Evolutionary conservation across 1,140 invertebrate genomes (phyloP).

Genomic region (Brachionus paranguensis): DNA sequence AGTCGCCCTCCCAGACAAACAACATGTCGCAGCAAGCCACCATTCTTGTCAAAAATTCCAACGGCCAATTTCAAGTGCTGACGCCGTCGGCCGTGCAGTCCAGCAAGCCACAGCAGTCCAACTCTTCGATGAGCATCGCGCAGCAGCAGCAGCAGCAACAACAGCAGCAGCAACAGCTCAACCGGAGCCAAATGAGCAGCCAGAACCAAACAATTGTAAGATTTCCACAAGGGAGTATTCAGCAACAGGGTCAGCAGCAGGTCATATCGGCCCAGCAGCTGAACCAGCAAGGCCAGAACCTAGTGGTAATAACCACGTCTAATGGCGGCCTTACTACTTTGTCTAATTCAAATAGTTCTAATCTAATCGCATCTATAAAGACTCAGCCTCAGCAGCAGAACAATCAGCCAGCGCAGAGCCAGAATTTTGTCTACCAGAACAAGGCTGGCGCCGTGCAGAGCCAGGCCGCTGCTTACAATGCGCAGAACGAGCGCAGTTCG

Average conservation of each 20-base stretch:
- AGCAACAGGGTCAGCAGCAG: slow-evolving; percentile 4
- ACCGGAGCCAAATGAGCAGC: background rate
- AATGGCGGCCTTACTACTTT: background rate
- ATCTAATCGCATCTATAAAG: slow-evolving; percentile 21
- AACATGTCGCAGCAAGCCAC: background rate
- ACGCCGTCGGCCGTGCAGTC: background rate
- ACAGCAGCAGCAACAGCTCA: background rate
- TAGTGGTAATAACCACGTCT: slow-evolving; percentile 10
- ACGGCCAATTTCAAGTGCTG: slow-evolving; percentile 13
- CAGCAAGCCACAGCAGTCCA: background rate
- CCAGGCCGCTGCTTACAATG: background rate
- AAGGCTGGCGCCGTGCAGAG: background rate
- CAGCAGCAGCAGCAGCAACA: slow-evolving; percentile 17
- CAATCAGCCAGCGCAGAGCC: background rate
- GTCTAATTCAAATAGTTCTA: slow-evolving; percentile 17
- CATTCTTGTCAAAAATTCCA: slow-evolving; percentile 5
- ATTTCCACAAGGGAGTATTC: background rate
- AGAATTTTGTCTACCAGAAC: slow-evolving; percentile 1
- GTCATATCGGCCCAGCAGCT: slow-evolving; percentile 4
- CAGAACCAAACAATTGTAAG: background rate
- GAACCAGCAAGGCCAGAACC: slow-evolving; percentile 13
- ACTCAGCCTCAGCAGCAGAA: slow-evolving; percentile 20
- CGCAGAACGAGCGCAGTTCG: background rate
- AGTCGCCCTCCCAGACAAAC: background rate
- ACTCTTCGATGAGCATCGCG: background rate